Evolutionary conservation across 2,113 vertebrate species (phyloP), one percentile per base, ranked within the genome.

Genomic region (Spea multiplicata): DNA sequence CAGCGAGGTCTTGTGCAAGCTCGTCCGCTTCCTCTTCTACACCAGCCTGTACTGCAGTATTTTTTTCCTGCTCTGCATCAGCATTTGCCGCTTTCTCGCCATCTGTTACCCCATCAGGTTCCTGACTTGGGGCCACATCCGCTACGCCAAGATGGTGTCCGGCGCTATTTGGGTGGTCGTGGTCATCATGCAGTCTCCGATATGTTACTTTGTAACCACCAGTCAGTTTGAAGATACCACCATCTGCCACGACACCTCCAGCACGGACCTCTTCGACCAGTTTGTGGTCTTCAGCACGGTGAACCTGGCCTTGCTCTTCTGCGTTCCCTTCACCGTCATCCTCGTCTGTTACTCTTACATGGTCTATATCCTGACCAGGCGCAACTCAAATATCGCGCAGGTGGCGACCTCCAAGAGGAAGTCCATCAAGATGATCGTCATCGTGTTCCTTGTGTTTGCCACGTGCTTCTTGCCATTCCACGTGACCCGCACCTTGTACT

Each of bases 381-480:
- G 94, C 0, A 86, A 88, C 0, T 83, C 85, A 0, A 90, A 90
- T 0, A 86, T 88, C 0, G 52, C 85, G 0, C 88, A 85, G 6
- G 86, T 91, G 3, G 88, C 88, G 0, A 87, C 86, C 4, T 93
- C 91, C 84, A 98, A 96, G 81, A 93, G 93, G 90, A 98, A 96
- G 83, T 98, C 97, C 0, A 92, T 98, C 74, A 97, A 95, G 93
- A 99, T 96, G 93, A 96, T 99, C 3, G 85, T 96, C 62, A 91
- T 98, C 0, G 95, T 99, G 66, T 81, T 98, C 87, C 83, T 91
- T 0, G 91, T 91, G 12, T 99, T 99, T 83, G 88, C 95, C 5
- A 85, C 98, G n/a, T 97, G 96, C 81, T 99, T 99, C 76, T 89
- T 99, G 77, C 97, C 97, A 4, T 99, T 97, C 87, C 96, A 98